These are phyloP conservation scores for Tipula confusa DNA, from an alignment of 2,888 invertebrate genomes.

Conservation along the genomic window DNA sequence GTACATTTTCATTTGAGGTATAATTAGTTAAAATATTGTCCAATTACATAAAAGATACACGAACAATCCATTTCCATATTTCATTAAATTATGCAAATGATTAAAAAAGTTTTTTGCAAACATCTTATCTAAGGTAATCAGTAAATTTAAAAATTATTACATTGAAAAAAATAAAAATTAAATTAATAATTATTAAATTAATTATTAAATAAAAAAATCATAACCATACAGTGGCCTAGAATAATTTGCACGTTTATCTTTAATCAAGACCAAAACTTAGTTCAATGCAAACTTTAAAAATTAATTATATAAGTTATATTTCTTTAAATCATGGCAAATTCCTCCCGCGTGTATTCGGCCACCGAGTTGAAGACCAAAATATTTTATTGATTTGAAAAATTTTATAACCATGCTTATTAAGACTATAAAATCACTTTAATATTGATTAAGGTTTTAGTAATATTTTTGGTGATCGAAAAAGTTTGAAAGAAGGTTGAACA, in stretches of 20 bases:
- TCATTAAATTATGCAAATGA: too few species aligned
- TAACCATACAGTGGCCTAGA: not conserved
- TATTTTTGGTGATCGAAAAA: not conserved
- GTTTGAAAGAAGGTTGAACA: not conserved
- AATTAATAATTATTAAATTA: too few species aligned
- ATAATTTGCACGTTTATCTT: not conserved
- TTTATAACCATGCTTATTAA: not conserved
- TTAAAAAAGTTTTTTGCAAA: too few species aligned
- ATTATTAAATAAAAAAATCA: too few species aligned
- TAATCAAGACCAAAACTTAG: not conserved
- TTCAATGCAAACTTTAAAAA: not conserved
- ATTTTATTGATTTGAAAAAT: not conserved
- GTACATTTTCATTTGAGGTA: too few species aligned
- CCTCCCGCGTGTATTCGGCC: not conserved
- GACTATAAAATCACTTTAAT: not conserved
- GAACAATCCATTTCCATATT: too few species aligned
- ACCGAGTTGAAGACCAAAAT: too few species aligned
- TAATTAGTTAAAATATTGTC: too few species aligned
- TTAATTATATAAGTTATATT: not conserved
- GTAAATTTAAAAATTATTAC: too few species aligned
- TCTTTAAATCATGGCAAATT: not conserved
- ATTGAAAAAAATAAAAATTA: too few species aligned
- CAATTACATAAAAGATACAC: too few species aligned
- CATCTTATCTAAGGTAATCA: too few species aligned
- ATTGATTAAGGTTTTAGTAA: not conserved